phyloP scores from a whole-genome alignment of 1,140 invertebrate genomes.

The Littorina saxatilis region DNA sequence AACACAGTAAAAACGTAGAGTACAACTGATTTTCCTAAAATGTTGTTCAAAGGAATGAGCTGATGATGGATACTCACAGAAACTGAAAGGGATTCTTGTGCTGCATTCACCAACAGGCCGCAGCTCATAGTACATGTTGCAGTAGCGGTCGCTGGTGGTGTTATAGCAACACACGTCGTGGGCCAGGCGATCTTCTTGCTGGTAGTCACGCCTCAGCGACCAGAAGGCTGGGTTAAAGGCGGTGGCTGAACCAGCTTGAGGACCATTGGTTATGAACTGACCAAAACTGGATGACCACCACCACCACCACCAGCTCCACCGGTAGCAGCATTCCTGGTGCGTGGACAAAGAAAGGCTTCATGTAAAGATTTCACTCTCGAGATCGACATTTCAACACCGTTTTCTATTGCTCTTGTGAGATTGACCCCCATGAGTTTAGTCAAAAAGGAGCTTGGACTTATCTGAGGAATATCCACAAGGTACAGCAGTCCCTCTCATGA shows the following conservation, averaged over 20 bases:
- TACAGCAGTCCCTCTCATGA: too few species aligned
- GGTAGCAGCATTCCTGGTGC: constrained; percentile 11
- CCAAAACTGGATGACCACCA: too few species aligned
- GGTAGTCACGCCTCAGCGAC: not conserved
- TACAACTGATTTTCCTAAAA: not conserved
- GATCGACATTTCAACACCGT: too few species aligned
- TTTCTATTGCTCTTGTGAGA: too few species aligned
- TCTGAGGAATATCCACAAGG: too few species aligned
- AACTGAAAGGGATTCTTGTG: constrained; percentile 7
- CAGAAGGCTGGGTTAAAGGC: not conserved
- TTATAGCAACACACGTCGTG: too few species aligned
- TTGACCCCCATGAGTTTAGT: too few species aligned
- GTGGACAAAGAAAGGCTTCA: not conserved
- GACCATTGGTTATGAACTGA: not conserved
- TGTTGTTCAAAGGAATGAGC: too few species aligned
- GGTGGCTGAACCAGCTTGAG: not conserved
- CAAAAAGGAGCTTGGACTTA: too few species aligned
- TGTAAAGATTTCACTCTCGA: too few species aligned
- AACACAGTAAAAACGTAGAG: too few species aligned
- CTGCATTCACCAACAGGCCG: too few species aligned
- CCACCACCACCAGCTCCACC: not conserved
- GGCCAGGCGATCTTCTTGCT: not conserved
- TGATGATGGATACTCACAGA: not conserved
- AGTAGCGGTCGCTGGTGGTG: constrained; percentile 1
- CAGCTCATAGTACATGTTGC: constrained; percentile 36